Base-by-base conservation (phyloP, 2,113 vertebrate species). In the Halichoeres trimaculatus region DNA sequence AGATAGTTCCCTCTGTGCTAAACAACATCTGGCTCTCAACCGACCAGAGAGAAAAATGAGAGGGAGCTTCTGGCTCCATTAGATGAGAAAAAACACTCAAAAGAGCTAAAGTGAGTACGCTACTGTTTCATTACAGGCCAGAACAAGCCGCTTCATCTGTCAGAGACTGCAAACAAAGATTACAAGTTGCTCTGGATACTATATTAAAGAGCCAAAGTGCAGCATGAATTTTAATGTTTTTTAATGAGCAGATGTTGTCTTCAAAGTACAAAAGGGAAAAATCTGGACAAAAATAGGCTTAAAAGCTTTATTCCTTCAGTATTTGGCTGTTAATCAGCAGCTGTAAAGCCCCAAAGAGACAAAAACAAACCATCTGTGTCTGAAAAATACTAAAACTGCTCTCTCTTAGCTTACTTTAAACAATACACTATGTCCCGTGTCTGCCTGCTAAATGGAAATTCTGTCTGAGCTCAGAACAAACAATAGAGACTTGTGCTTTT, bases 11-110 rank as follows among this genome's bases (percentile, higher is more conserved):
- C 56, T 62, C 67, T 71, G 72, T 73, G 57, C 52, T 50, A 62
- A 73, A 71, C 55, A 88, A 77, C 81, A 87, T 87, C 79, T 90
- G 88, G 78, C 60, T 76, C 51, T 68, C 24, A 67, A 81, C n/a
- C 73, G 30, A 30, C 77, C 75, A 66, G 59, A 80, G 73, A 85
- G 57, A 74, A 66, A 76, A 80, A 24, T 38, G 76, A 60, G 38
- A 30, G 30, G 30, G 48, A 63, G 55, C 55, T 41, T 84, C 73
- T 80, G 60, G 78, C 74, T 58, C 86, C 74, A 88, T 77, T 80
- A 78, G 74, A 81, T 66, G 48, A 56, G 20, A 68, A 45, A 51
- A 55, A 74, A 54, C 10, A 65, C 73, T 62, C 81, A 9, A 5
- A 45, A n/a, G 74, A 58, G 54, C 75, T 68, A 38, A 8, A 71